Conservation (phyloP, 2,888 invertebrate species). For the Masnerella sp. region DNA sequence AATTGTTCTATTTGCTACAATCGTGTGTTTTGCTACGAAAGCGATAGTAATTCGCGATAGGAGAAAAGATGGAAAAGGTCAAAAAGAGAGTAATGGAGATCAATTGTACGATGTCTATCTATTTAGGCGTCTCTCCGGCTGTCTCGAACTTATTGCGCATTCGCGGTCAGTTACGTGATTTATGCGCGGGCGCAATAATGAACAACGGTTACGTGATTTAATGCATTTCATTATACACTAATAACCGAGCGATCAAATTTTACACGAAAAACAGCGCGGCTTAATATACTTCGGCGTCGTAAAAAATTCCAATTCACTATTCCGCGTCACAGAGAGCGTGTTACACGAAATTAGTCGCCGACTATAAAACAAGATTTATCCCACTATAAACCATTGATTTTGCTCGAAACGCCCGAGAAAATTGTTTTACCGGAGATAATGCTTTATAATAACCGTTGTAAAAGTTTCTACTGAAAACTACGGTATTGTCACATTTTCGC, state of each 20-base stretch:
- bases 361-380: conserved; percentile 40
- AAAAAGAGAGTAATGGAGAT: conserved; percentile 58
- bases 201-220: conserved; percentile 52
- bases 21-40: conserved; percentile 45
- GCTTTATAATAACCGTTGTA: conserved; percentile 34
- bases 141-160: conserved; percentile 54
- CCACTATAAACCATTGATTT: conserved; percentile 41
- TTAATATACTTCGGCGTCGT: conserved; percentile 9
- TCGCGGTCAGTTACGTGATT: conserved; percentile 59
- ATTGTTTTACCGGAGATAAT: conserved; percentile 36
- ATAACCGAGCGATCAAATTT: conserved; percentile 49
- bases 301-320: conserved; percentile 36
- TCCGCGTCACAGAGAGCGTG: conserved; percentile 16
- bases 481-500: conserved; percentile 17
- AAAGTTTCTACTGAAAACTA: conserved; percentile 12
- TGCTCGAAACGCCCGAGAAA: conserved; percentile 8
- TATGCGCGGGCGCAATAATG: conserved; percentile 42
- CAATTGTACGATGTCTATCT: conserved; percentile 53
- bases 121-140: conserved; percentile 49
- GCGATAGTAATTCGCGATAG: conserved; percentile 43
- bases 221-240: conserved; percentile 51
- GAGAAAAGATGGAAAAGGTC: conserved; percentile 51
- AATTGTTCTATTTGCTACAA: too few species aligned
- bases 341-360: conserved; percentile 33
- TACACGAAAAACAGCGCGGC: conserved; percentile 22